phyloP scores from a whole-genome alignment of 2,888 invertebrate genomes.

The Crematogaster levior region DNA sequence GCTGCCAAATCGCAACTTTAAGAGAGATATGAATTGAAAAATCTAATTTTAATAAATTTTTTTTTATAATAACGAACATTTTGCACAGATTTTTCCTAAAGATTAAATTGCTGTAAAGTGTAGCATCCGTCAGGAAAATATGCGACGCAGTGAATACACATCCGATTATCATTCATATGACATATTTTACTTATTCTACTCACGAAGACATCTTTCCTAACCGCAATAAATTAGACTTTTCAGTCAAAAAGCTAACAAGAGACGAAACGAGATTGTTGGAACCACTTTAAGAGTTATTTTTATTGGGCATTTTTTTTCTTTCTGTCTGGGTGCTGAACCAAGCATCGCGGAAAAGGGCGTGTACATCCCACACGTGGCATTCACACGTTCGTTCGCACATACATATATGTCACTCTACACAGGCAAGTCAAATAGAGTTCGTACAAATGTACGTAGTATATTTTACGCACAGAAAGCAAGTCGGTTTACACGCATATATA shows the following conservation, averaged over 20 bases:
- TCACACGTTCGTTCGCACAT: constrained; percentile 31
- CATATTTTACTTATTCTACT: constrained; percentile 10
- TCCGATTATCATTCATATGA: constrained; percentile 8
- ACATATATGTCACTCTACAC: not conserved
- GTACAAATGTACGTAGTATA: not conserved
- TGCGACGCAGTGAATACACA: not conserved
- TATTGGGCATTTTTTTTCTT: constrained; percentile 74
- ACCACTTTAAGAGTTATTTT: constrained; percentile 80
- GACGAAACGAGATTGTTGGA: constrained; percentile 66
- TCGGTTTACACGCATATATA: not conserved
- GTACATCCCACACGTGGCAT: constrained; percentile 36
- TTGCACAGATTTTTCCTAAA: not conserved
- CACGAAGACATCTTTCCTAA: constrained; percentile 10
- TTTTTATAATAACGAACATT: not conserved
- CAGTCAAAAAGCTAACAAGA: constrained; percentile 31
- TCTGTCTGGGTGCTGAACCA: constrained; percentile 74
- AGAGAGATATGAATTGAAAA: not conserved
- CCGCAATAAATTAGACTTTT: constrained; percentile 29
- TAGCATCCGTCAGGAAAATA: not conserved
- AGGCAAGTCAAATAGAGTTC: constrained; percentile 26
- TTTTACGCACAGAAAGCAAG: not conserved
- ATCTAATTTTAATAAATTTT: not conserved
- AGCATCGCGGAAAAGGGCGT: constrained; percentile 69
- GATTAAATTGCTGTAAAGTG: not conserved
- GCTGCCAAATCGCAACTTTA: not conserved